These are phyloP conservation scores for Silurus meridionalis DNA, from an alignment of 2,113 vertebrate genomes.

Conservation along the genomic window DNA sequence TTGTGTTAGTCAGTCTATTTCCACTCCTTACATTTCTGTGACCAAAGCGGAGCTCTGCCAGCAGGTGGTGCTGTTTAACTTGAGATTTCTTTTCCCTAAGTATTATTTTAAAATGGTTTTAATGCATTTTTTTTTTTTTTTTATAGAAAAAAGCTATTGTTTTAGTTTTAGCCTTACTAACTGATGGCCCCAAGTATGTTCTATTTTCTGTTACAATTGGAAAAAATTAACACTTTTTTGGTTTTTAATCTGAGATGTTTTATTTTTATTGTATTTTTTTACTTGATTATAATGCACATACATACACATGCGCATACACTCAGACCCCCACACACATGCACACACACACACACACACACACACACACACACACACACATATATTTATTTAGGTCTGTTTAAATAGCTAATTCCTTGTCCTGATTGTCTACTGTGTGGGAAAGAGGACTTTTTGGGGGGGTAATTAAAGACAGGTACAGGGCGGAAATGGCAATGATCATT, in stretches of 20 bases:
- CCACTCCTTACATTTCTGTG: slow-evolving; percentile 60
- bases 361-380: slow-evolving; percentile 60
- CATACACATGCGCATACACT: not conserved
- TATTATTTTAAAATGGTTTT: slow-evolving; percentile 55
- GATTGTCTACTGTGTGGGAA: slow-evolving; percentile 68
- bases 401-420: slow-evolving; percentile 62
- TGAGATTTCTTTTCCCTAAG: slow-evolving; percentile 65
- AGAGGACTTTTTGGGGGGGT: slow-evolving; percentile 65
- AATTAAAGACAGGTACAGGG: slow-evolving; percentile 44
- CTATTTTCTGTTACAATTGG: slow-evolving; percentile 57
- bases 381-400: slow-evolving; percentile 80
- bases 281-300: slow-evolving; percentile 34
- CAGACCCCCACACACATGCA: slow-evolving; percentile 54
- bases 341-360: not conserved
- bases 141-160: slow-evolving; percentile 45
- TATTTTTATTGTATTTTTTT: slow-evolving; percentile 31
- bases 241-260: slow-evolving; percentile 26
- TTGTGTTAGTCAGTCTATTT: not conserved
- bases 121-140: slow-evolving; percentile 46
- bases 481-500: slow-evolving; percentile 76
- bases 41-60: slow-evolving; percentile 78
- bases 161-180: slow-evolving; percentile 56
- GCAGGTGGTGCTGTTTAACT: slow-evolving; percentile 74
- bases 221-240: slow-evolving; percentile 20
- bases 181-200: slow-evolving; percentile 39